phyloP scores from a whole-genome alignment of 2,888 invertebrate species.

The Sesia apiformis region DNA sequence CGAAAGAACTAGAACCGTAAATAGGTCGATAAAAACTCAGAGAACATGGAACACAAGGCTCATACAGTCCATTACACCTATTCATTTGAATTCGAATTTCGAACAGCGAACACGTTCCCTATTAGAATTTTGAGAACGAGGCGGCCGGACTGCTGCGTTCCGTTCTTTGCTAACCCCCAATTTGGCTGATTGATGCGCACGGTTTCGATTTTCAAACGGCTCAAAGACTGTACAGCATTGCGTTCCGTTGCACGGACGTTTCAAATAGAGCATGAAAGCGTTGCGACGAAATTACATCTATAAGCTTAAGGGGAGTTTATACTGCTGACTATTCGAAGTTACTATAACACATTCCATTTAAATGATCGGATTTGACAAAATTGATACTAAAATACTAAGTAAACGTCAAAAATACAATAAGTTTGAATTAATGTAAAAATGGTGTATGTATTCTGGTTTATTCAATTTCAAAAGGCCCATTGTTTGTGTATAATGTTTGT shows the following conservation, averaged over 20 bases:
- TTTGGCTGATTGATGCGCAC: slow-evolving; percentile 65
- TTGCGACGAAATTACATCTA: slow-evolving; percentile 13
- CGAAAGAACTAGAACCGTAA: no score
- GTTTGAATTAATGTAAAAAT: no score
- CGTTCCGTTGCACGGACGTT: slow-evolving; percentile 29
- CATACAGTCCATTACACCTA: slow-evolving; percentile 20
- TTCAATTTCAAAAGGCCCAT: no score
- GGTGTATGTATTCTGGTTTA: no score
- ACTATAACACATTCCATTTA: no score
- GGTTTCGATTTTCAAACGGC: slow-evolving; percentile 59
- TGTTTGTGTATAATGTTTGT: no score
- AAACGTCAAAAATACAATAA: no score
- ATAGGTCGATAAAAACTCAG: not conserved
- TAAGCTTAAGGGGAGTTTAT: not conserved
- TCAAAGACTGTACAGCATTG: slow-evolving; percentile 44
- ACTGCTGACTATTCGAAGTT: not conserved
- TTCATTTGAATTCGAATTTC: slow-evolving; percentile 43
- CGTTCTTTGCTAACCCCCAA: slow-evolving; percentile 60
- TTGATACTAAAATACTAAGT: no score
- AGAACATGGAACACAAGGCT: slow-evolving; percentile 21
- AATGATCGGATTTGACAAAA: no score
- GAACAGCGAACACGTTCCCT: slow-evolving; percentile 30
- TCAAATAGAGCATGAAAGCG: slow-evolving; percentile 28
- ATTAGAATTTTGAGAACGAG: slow-evolving; percentile 2
- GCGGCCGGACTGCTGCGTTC: slow-evolving; percentile 23